These are phyloP conservation scores for Marmota monax DNA, from an alignment of 2,113 vertebrate species.

Conservation along the genomic window DNA sequence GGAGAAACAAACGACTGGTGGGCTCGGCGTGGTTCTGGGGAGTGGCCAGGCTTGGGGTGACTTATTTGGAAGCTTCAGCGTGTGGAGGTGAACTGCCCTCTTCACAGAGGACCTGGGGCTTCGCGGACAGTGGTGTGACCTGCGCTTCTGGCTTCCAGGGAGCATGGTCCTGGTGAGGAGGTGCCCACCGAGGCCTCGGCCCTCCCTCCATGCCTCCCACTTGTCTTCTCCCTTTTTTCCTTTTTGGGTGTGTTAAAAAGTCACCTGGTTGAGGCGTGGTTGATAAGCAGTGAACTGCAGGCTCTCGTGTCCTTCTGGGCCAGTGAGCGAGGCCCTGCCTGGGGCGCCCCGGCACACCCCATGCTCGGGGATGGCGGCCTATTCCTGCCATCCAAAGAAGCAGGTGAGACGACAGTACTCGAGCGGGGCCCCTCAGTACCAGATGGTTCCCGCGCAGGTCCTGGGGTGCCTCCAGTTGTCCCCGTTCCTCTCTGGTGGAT, in stretches of 20 bases:
- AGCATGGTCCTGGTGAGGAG: background rate
- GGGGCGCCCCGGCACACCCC: no score
- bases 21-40: slow-evolving; percentile 38
- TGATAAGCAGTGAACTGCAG: background rate
- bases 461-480: background rate
- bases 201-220: background rate
- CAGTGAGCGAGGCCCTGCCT: background rate
- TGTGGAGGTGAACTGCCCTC: background rate
- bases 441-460: background rate
- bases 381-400: background rate
- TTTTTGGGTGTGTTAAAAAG: background rate
- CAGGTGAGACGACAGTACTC: no score
- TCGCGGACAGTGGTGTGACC: background rate
- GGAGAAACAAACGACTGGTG: background rate
- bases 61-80: slow-evolving; percentile 56
- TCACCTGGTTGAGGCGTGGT: background rate
- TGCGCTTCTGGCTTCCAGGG: background rate
- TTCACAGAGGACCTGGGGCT: background rate
- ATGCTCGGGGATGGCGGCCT: rapidly evolving
- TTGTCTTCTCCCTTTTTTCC: background rate
- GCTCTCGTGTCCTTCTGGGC: background rate
- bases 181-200: background rate
- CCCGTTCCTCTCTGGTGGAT: background rate
- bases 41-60: slow-evolving; percentile 57
- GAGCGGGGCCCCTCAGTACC: rapidly evolving